Evolutionary conservation across 30 jellyfish, hydroid and myxozoan genomes (phyloP).

Genomic region (Rhopilema esculentum): DNA sequence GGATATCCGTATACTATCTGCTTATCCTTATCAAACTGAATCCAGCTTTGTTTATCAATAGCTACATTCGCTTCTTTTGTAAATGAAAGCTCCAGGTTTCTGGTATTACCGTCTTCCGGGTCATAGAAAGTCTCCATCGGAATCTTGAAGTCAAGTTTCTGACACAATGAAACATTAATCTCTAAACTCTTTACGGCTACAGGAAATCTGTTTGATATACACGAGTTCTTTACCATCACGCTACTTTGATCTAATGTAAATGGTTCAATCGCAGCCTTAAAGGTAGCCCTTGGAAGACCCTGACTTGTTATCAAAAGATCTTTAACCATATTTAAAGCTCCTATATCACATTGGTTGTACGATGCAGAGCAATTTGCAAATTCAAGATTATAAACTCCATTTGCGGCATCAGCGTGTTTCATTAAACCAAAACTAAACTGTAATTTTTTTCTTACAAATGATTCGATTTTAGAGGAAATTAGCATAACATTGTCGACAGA

Average conservation of each 20-base stretch:
- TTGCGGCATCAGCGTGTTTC: not conserved
- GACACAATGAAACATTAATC: conserved; percentile 57
- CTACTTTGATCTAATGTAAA: conserved; percentile 32
- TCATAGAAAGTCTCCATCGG: conserved; percentile 67
- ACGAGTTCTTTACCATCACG: conserved; percentile 12
- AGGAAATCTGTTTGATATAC: conserved; percentile 61
- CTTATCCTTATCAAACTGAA: conserved; percentile 30
- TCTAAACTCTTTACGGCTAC: conserved; percentile 18
- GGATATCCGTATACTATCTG: conserved; percentile 62
- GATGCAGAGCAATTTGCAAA: conserved; percentile 85
- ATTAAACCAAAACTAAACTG: conserved; percentile 54
- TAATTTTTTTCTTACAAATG: conserved; percentile 11
- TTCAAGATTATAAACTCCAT: not conserved
- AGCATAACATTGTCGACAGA: conserved; percentile 1
- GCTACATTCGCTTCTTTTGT: conserved; percentile 17
- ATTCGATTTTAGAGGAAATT: conserved; percentile 12
- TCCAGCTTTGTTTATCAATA: conserved; percentile 21
- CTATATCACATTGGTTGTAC: conserved; percentile 77
- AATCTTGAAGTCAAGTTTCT: conserved; percentile 50
- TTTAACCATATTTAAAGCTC: conserved; percentile 33
- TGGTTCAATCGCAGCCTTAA: conserved; percentile 52
- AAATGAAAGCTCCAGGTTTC: conserved; percentile 30
- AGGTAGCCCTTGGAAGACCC: conserved; percentile 35
- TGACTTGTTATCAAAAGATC: conserved; percentile 25
- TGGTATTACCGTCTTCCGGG: conserved; percentile 74